A percentile compares a stretch with the other conserved stretches of the same genome.
Conservation (phyloP, 2,888 invertebrate genomes). For the Papilio gigon region DNA sequence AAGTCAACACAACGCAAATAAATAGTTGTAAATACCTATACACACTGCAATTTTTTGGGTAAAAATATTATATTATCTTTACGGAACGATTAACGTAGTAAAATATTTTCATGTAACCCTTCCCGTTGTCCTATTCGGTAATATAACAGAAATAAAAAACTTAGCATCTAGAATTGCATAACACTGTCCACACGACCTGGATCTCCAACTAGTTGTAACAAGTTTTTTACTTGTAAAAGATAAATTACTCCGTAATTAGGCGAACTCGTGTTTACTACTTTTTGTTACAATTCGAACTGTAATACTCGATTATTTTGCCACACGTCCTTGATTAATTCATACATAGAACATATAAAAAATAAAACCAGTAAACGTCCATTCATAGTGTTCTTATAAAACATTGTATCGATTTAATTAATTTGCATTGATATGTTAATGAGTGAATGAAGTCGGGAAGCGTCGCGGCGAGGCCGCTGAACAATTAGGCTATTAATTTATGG, state of each 20-base stretch:
- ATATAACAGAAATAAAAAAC: neutral
- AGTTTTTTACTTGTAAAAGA: neutral
- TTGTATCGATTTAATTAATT: slow-evolving; percentile 49
- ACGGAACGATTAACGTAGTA: too few species aligned
- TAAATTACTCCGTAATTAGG: slow-evolving; percentile 16
- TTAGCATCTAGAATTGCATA: neutral
- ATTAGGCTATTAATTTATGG: slow-evolving; percentile 35
- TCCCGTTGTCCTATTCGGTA: too few species aligned
- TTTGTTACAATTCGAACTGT: slow-evolving; percentile 20
- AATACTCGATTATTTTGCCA: slow-evolving; percentile 28
- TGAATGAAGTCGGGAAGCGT: slow-evolving; percentile 28
- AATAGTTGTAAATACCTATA: neutral
- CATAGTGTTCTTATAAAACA: slow-evolving; percentile 43
- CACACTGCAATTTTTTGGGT: neutral
- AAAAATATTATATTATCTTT: too few species aligned
- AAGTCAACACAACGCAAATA: neutral
- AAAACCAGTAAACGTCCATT: slow-evolving; percentile 42
- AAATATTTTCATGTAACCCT: too few species aligned
- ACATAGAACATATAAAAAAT: slow-evolving; percentile 20
- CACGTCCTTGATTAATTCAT: slow-evolving; percentile 33
- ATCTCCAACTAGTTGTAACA: slow-evolving; percentile 3
- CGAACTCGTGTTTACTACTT: slow-evolving; percentile 20
- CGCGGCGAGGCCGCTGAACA: slow-evolving; percentile 13
- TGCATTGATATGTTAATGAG: slow-evolving; percentile 49
- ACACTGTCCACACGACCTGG: neutral